Evolutionary conservation across 37 sponge, comb jelly and placozoan species (phyloP), one percentile per base, ranked within the genome.

Genomic region (Geodia barretti): DNA sequence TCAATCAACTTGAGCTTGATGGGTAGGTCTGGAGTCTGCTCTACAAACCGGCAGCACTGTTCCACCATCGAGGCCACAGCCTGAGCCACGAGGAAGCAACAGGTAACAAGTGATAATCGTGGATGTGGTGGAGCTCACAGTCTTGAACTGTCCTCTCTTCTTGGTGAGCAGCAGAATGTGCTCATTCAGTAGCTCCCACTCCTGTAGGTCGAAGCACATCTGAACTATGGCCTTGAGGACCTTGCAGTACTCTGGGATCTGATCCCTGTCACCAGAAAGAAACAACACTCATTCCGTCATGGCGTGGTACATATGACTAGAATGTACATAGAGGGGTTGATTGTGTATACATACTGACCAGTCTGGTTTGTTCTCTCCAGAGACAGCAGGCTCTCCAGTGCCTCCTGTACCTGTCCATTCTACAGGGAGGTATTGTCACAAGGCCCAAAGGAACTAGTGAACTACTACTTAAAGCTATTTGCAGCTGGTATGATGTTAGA

Each of bases 11-110:
- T 91, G 41, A 94, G 77, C 75, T 95, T 95, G 58, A 76, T 94
- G 3, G 83, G 82, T 39, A 79, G 79, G 86, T 93, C 83, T 7
- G 97, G 97, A 24, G 92, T 86, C 70, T 93, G 89, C 24, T 94
- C 82, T 0, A 98, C 93, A 77, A 89, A 93, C 68, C 86, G 93
- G 72, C 94, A 93, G 41, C 89, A 88, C 72, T 93, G 83, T 73
- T 98, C 97, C 7, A 98, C 86, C 99, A 98, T 98, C 19, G 93
- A 68, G 11, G 90, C 87, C 7, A 98, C 90, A 41, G 97, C 94
- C 88, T 91, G 43, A 11, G 7, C 7, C 73, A 62, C 7, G 62
- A 3, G 1, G 68, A 39, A 31, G 3, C 58, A 31, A 37, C 35
- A 65, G 41, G 4, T 2, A 63, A 21, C 19, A 35, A 66, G 43